phyloP scores from a whole-genome alignment of 2,888 invertebrate species.

The Nomada ruficornis region DNA sequence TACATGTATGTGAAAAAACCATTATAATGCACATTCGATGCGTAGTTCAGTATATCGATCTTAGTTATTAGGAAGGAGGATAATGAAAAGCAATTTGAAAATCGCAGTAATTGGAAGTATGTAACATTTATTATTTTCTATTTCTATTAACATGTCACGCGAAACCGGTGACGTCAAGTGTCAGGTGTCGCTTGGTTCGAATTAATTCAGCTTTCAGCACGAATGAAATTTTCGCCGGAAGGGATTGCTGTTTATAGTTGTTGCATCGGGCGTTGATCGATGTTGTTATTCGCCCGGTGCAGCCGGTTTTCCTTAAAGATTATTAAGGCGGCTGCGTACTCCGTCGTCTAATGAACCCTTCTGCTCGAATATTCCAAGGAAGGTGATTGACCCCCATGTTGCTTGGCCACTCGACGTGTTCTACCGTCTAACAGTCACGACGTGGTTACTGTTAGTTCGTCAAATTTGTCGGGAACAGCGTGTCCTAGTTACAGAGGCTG shows the following conservation, averaged over 20 bases:
- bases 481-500: slow-evolving; percentile 28
- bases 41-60: too few relatives aligned
- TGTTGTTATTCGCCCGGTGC: slow-evolving; percentile 26
- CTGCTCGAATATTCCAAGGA: slow-evolving; percentile 62
- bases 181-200: too few relatives aligned
- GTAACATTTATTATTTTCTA: too few relatives aligned
- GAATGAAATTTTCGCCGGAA: too few relatives aligned
- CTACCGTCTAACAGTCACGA: slow-evolving; percentile 67
- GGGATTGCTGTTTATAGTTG: slow-evolving; percentile 26
- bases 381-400: slow-evolving; percentile 66
- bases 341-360: slow-evolving; percentile 58
- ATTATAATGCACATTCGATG: too few relatives aligned
- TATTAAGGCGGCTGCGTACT: slow-evolving; percentile 20
- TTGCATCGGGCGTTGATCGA: slow-evolving; percentile 26
- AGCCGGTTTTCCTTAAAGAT: slow-evolving; percentile 46
- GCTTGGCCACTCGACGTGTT: slow-evolving; percentile 37
- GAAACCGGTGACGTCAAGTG: too few relatives aligned
- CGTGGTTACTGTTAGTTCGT: slow-evolving; percentile 67
- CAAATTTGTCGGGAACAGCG: slow-evolving; percentile 54
- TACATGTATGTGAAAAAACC: too few relatives aligned
- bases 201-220: too few relatives aligned
- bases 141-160: too few relatives aligned
- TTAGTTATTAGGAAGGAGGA: too few relatives aligned
- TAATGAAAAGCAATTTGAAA: too few relatives aligned
- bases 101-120: too few relatives aligned